These are phyloP conservation scores for Meleagris gallopavo DNA, from an alignment of 2,113 vertebrate genomes.

Conservation along the genomic window DNA sequence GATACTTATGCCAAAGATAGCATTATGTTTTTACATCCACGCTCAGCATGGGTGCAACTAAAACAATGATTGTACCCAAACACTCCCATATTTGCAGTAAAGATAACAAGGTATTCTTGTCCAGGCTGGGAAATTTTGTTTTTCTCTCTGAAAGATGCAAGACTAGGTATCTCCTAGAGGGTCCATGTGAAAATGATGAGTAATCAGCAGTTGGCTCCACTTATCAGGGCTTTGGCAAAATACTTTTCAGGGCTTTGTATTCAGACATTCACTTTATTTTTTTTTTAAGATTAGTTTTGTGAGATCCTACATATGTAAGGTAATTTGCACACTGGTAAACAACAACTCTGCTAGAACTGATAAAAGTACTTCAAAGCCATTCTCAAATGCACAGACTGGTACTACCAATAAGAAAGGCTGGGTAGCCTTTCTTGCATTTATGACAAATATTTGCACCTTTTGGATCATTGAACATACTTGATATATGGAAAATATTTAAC, in stretches of 20 bases:
- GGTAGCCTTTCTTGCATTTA: background rate
- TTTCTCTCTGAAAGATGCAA: background rate
- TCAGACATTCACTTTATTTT: background rate
- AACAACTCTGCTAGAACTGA: background rate
- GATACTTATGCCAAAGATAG: background rate
- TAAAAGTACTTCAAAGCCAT: slow-evolving; percentile 12
- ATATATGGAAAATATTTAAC: slow-evolving; percentile 1
- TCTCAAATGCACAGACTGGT: background rate
- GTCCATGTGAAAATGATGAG: background rate
- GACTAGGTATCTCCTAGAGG: background rate
- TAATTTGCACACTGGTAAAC: background rate
- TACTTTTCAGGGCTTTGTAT: background rate
- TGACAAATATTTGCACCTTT: background rate
- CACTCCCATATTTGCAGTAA: background rate
- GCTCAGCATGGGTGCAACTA: background rate
- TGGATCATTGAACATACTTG: background rate
- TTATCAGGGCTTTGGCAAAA: background rate
- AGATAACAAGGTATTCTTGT: background rate
- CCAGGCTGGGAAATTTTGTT: background rate
- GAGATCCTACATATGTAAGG: background rate
- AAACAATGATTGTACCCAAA: background rate
- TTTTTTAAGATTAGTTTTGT: background rate
- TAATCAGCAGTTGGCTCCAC: background rate
- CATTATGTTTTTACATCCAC: background rate
- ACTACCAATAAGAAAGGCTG: background rate